Evolutionary conservation across 1,140 invertebrate species (phyloP).

Genomic region (Drosophila leontia): DNA sequence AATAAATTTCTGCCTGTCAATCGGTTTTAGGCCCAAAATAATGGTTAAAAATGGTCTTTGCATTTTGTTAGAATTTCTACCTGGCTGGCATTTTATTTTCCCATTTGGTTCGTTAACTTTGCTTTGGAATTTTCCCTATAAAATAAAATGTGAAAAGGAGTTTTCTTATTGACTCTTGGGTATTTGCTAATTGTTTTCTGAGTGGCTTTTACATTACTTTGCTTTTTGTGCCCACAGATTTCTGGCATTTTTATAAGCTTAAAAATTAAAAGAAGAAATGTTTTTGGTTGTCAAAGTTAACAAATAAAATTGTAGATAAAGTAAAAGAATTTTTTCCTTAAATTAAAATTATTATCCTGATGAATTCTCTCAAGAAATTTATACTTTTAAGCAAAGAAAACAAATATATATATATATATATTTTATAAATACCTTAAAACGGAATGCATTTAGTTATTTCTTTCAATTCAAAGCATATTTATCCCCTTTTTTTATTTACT

Average conservation of each 20-base stretch:
- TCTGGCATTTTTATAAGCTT: not conserved
- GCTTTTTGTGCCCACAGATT: not conserved
- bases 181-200: not conserved
- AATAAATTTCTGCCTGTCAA: conserved; percentile 15
- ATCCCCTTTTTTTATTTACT: not conserved
- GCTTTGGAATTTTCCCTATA: not conserved
- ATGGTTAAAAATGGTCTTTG: not conserved
- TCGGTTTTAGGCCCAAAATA: conserved; percentile 1
- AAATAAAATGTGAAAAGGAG: not conserved
- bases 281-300: too few species aligned
- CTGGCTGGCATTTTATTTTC: not conserved
- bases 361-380: not conserved
- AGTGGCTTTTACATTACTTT: not conserved
- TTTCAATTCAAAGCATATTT: not conserved
- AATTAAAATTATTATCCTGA: not conserved
- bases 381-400: too few species aligned
- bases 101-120: conserved; percentile 4
- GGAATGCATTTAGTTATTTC: not conserved
- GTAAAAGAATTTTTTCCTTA: not conserved
- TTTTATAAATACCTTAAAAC: not conserved
- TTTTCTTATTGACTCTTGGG: not conserved
- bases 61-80: not conserved
- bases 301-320: not conserved
- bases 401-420: too few species aligned
- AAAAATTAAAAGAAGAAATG: not conserved